A percentile compares a stretch with the other conserved stretches of the same genome.
phyloP scores from a whole-genome alignment of 1,140 invertebrate genomes.

The Diuraphis noxia region DNA sequence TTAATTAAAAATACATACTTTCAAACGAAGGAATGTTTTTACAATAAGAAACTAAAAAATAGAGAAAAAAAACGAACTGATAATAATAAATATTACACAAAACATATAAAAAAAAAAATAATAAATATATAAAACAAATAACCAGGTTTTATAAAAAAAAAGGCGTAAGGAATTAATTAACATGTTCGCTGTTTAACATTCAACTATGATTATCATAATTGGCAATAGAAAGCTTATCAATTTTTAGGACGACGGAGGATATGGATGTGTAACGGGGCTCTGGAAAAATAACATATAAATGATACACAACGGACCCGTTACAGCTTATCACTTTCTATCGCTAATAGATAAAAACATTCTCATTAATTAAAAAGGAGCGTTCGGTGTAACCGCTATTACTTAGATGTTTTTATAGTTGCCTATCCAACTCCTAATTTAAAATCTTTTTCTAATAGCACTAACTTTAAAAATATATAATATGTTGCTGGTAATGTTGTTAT shows the following conservation, averaged over 20 bases:
- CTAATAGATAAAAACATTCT: not conserved
- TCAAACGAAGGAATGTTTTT: not conserved
- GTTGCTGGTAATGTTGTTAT: too few relatives aligned
- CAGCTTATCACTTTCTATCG: too few relatives aligned
- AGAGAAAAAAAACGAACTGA: not conserved
- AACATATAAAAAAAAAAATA: too few relatives aligned
- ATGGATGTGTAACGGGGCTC: too few relatives aligned
- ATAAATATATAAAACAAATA: too few relatives aligned
- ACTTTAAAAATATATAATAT: not conserved
- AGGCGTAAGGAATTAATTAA: not conserved
- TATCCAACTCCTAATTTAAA: slow-evolving; percentile 1
- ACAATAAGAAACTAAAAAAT: slow-evolving; percentile 8
- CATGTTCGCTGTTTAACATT: not conserved
- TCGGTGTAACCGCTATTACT: not conserved
- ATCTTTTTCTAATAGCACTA: not conserved
- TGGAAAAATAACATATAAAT: too few relatives aligned
- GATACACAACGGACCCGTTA: too few relatives aligned
- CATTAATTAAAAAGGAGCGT: not conserved
- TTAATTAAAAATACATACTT: slow-evolving; percentile 28
- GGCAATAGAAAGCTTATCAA: too few relatives aligned
- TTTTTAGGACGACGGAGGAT: too few relatives aligned
- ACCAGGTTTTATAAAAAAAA: not conserved
- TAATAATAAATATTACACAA: not conserved
- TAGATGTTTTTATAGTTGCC: slow-evolving; percentile 14
- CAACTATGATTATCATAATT: too few relatives aligned